A percentile compares a stretch with the other conserved stretches of the same genome.
Conservation (phyloP, 2,888 invertebrate species). For the Drosophila nr. medialis region DNA sequence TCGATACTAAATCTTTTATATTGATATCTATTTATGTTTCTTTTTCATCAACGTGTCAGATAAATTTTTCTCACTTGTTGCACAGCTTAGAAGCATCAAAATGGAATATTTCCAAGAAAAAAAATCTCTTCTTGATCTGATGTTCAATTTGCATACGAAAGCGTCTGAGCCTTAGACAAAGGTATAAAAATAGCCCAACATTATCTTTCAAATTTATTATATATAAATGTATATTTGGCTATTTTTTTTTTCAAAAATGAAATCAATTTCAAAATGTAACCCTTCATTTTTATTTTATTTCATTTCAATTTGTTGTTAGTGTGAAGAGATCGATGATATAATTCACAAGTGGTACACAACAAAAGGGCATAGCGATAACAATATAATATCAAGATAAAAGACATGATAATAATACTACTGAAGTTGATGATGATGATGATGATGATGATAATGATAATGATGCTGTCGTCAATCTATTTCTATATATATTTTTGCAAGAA, state of each 20-base stretch:
- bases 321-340: conserved; percentile 53
- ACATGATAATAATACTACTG: conserved; percentile 7
- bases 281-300: conserved; percentile 34
- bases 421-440: conserved; percentile 6
- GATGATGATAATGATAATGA: conserved; percentile 37
- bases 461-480: conserved; percentile 31
- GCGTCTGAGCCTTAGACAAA: conserved; percentile 17
- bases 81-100: not conserved
- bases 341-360: conserved; percentile 40
- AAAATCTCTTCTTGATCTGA: not conserved
- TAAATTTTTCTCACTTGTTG: conserved; percentile 5
- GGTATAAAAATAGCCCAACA: conserved; percentile 31
- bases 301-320: not conserved
- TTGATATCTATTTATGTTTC: not conserved
- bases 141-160: conserved; percentile 24
- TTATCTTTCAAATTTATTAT: not conserved
- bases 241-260: conserved; percentile 17
- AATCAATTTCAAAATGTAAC: conserved; percentile 50
- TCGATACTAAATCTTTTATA: not conserved
- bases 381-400: conserved; percentile 1
- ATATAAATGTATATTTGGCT: not conserved
- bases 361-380: conserved; percentile 22
- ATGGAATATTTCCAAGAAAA: conserved; percentile 1
- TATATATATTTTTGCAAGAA: conserved; percentile 55
- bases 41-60: not conserved